Evolutionary conservation across 2,113 vertebrate species (phyloP).

Genomic region (Pomatostomus ruficeps): DNA sequence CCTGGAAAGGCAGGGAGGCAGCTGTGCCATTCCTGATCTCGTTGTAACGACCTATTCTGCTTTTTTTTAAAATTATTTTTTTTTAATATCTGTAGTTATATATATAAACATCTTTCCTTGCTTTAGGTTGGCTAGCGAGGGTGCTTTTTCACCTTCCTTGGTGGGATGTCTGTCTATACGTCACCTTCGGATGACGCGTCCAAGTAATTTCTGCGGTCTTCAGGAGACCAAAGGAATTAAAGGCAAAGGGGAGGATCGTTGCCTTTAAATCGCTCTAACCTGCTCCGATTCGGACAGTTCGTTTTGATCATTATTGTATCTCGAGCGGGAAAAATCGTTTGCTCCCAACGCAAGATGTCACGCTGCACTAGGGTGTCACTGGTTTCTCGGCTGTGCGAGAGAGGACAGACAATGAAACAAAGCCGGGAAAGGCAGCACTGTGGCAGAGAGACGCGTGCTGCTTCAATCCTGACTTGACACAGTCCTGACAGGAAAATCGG

Average conservation of each 20-base stretch:
- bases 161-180: background rate
- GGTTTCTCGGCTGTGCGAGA: background rate
- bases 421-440: background rate
- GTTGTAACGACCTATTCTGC: background rate
- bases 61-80: background rate
- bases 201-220: background rate
- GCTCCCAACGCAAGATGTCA: background rate
- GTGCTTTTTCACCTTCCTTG: background rate
- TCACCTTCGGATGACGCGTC: background rate
- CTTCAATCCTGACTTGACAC: background rate
- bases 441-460: background rate
- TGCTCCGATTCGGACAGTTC: background rate
- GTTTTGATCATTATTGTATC: background rate
- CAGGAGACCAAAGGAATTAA: background rate
- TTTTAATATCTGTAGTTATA: background rate
- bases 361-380: background rate
- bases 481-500: background rate
- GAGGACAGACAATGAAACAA: background rate
- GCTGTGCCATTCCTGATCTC: background rate
- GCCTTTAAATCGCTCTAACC: background rate
- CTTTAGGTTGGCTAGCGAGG: accelerated
- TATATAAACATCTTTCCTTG: background rate
- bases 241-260: background rate
- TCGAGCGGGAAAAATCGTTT: background rate
- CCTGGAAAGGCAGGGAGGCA: background rate